Conservation (phyloP, 2,797 vertebrate genomes). For the Phalloptychus januarius region DNA sequence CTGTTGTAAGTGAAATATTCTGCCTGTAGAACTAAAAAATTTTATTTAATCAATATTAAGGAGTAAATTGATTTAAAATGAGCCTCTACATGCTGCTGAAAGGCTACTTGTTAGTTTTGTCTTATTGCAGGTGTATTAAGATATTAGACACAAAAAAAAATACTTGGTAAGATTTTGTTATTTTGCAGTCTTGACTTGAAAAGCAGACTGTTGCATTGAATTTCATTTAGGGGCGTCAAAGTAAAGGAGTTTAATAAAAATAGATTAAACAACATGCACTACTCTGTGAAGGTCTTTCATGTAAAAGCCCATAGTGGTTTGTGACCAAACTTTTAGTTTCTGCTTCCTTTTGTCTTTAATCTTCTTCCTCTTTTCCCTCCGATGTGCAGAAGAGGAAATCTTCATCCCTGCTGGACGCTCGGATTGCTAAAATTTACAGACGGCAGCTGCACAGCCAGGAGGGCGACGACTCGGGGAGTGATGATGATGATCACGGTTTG, state of each 20-base stretch:
- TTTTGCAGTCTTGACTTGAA: too few species aligned
- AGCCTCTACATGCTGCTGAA: too few species aligned
- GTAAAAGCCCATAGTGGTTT: background rate
- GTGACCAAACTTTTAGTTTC: background rate
- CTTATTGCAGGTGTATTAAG: too few species aligned
- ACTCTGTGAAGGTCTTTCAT: background rate
- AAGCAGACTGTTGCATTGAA: too few species aligned
- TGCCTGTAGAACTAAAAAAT: too few species aligned
- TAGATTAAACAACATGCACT: background rate
- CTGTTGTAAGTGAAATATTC: too few species aligned
- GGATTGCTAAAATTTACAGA: constrained; percentile 81
- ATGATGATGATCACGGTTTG: constrained; percentile 69
- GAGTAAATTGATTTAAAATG: too few species aligned
- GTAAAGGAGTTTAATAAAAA: background rate
- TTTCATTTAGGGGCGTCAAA: background rate
- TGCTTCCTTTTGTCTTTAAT: background rate
- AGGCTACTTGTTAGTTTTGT: too few species aligned
- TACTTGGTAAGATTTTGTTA: too few species aligned
- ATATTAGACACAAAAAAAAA: too few species aligned
- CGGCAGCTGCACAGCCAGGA: constrained; percentile 78
- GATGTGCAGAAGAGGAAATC: constrained; percentile 79
- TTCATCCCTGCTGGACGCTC: constrained; percentile 76
- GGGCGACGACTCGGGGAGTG: constrained; percentile 77
- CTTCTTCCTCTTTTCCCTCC: background rate
- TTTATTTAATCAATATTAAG: too few species aligned